phyloP scores from a whole-genome alignment of 2,797 vertebrate species.

The Melanotaenia parkinsoni region DNA sequence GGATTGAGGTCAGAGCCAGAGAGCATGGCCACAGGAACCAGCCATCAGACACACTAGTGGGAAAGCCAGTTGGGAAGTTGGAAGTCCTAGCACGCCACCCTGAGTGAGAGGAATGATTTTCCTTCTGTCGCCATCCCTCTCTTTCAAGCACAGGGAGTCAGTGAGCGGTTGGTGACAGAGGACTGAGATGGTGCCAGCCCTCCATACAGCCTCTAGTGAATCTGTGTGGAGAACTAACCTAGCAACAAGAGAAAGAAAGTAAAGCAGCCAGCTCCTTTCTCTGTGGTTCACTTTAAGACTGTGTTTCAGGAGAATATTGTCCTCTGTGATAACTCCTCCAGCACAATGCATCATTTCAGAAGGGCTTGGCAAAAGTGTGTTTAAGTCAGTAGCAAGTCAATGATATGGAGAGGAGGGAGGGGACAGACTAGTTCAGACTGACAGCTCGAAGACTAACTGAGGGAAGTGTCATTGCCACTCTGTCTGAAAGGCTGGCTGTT shows the following conservation, averaged over 20 bases:
- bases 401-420: slow-evolving; percentile 76
- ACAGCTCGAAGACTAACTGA: slow-evolving; percentile 64
- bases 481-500: slow-evolving; percentile 61
- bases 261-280: slow-evolving; percentile 76
- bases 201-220: slow-evolving; percentile 78
- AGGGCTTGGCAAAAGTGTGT: slow-evolving; percentile 61
- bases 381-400: slow-evolving; percentile 75
- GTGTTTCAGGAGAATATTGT: slow-evolving; percentile 72
- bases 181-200: slow-evolving; percentile 68
- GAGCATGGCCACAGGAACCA: slow-evolving; percentile 53
- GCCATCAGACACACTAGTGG: slow-evolving; percentile 59
- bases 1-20: slow-evolving; percentile 77
- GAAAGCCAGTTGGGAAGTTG: slow-evolving; percentile 48
- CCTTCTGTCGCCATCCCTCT: slow-evolving; percentile 44
- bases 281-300: slow-evolving; percentile 58
- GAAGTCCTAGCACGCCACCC: slow-evolving; percentile 80
- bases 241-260: slow-evolving; percentile 81
- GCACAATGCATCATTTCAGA: slow-evolving; percentile 76
- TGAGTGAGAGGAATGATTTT: slow-evolving; percentile 72
- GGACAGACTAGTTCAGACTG: slow-evolving; percentile 47
- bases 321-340: slow-evolving; percentile 70
- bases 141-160: slow-evolving; percentile 45
- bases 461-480: slow-evolving; percentile 68
- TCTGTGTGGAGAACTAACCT: slow-evolving; percentile 66
- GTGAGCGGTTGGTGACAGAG: slow-evolving; percentile 54